phyloP scores from a whole-genome alignment of 2,888 invertebrate genomes.

The Ophion costatus region DNA sequence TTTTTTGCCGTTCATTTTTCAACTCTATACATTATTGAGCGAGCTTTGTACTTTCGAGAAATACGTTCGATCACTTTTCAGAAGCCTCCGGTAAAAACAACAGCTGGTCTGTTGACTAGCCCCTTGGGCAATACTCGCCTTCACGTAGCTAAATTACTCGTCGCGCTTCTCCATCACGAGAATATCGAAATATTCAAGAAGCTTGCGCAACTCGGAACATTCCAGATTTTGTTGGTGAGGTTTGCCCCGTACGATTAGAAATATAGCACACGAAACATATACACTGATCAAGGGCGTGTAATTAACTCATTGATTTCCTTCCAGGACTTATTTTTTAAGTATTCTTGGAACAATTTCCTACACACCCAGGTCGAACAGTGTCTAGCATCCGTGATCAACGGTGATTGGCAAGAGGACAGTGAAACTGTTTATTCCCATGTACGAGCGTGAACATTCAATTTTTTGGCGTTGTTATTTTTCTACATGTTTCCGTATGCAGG shows the following conservation, averaged over 20 bases:
- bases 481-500: too few relatives aligned
- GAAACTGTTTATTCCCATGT: constrained; percentile 86
- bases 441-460: constrained; percentile 72
- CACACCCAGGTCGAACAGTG: constrained; percentile 95
- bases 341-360: constrained; percentile 97
- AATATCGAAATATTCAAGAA: constrained; percentile 89
- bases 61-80: constrained; percentile 67
- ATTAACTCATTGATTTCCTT: constrained; percentile 77
- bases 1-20: not conserved
- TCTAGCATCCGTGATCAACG: constrained; percentile 88
- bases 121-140: constrained; percentile 92
- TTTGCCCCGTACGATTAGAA: not conserved
- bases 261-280: not conserved
- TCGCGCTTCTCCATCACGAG: constrained; percentile 90
- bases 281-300: not conserved
- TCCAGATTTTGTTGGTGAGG: constrained; percentile 85
- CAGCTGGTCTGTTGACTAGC: constrained; percentile 88
- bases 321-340: constrained; percentile 94
- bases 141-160: constrained; percentile 91
- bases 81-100: constrained; percentile 89
- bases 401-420: constrained; percentile 77
- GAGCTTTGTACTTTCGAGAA: constrained; percentile 14
- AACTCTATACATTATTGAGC: not conserved
- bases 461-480: constrained; percentile 34
- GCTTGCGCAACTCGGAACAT: constrained; percentile 85